These are phyloP conservation scores for Cryptops parisi DNA, from an alignment of 2,888 invertebrate genomes.

Conservation along the genomic window DNA sequence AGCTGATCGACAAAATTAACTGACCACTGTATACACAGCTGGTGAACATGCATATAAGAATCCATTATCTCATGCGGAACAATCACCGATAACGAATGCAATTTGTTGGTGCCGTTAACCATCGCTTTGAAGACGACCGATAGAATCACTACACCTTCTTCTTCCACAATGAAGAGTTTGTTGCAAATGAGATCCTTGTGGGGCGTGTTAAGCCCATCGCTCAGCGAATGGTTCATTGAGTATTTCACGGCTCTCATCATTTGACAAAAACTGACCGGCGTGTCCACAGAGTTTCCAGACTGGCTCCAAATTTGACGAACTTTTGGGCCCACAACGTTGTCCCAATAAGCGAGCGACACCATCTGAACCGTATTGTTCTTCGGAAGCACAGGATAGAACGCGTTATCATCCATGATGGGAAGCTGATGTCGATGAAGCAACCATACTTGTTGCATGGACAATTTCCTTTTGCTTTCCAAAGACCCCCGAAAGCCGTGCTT, in stretches of 20 bases:
- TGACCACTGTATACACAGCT: not conserved
- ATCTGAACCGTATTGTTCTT: not conserved
- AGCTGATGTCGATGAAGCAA: too few relatives aligned
- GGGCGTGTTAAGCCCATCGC: slow-evolving; percentile 11
- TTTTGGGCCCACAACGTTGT: slow-evolving; percentile 16
- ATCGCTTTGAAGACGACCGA: slow-evolving; percentile 9
- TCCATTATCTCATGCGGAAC: slow-evolving; percentile 1
- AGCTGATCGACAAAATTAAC: too few relatives aligned
- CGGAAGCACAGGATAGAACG: not conserved
- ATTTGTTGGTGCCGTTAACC: not conserved
- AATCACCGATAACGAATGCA: slow-evolving; percentile 13
- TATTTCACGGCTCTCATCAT: slow-evolving; percentile 12
- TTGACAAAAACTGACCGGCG: not conserved
- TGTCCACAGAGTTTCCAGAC: not conserved
- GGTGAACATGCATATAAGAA: slow-evolving; percentile 6
- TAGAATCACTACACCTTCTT: slow-evolving; percentile 12
- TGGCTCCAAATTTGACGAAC: slow-evolving; percentile 14
- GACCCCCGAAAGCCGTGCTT: too few relatives aligned
- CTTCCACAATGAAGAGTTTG: slow-evolving; percentile 11
- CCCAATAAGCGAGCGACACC: slow-evolving; percentile 14
- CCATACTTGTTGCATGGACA: too few relatives aligned
- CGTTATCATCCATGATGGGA: too few relatives aligned
- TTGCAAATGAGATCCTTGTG: slow-evolving; percentile 3
- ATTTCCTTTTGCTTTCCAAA: too few relatives aligned
- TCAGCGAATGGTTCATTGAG: slow-evolving; percentile 14